Conservation (phyloP, 2,113 vertebrate genomes). For the Thermophis baileyi region DNA sequence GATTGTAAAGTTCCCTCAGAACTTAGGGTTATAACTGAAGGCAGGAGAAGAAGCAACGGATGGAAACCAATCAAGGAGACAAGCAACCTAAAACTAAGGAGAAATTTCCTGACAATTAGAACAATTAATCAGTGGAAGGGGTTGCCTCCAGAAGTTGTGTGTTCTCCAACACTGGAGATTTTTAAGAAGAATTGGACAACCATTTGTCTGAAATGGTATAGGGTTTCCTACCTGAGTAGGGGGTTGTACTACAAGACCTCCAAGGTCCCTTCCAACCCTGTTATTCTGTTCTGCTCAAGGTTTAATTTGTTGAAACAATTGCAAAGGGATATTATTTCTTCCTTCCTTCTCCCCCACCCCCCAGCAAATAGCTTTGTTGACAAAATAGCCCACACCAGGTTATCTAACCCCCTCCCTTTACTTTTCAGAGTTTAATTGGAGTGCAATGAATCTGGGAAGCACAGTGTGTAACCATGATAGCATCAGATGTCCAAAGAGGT, state of each 20-base stretch:
- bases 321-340: constrained; percentile 21
- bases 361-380: not conserved
- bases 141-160: not conserved
- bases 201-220: not conserved
- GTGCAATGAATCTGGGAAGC: constrained; percentile 42
- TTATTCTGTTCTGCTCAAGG: not conserved
- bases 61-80: not conserved
- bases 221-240: not conserved
- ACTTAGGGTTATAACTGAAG: not conserved
- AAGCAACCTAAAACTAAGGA: not conserved
- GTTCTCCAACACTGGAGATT: not conserved
- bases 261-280: not conserved
- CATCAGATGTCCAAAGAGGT: constrained; percentile 50
- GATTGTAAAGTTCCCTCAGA: constrained; percentile 42
- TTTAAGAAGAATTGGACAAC: not conserved
- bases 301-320: not conserved
- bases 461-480: constrained; percentile 50
- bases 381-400: constrained; percentile 23
- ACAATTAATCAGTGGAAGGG: not conserved
- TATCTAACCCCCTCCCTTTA: constrained; percentile 24
- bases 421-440: constrained; percentile 38
- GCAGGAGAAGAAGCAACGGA: not conserved
- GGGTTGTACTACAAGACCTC: not conserved
- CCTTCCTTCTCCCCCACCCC: constrained; percentile 17
- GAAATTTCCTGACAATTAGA: not conserved